A percentile compares a stretch with the other conserved stretches of the same genome.
Evolutionary conservation across 2,888 invertebrate species (phyloP).

Genomic region (Eupelmus urozonus): DNA sequence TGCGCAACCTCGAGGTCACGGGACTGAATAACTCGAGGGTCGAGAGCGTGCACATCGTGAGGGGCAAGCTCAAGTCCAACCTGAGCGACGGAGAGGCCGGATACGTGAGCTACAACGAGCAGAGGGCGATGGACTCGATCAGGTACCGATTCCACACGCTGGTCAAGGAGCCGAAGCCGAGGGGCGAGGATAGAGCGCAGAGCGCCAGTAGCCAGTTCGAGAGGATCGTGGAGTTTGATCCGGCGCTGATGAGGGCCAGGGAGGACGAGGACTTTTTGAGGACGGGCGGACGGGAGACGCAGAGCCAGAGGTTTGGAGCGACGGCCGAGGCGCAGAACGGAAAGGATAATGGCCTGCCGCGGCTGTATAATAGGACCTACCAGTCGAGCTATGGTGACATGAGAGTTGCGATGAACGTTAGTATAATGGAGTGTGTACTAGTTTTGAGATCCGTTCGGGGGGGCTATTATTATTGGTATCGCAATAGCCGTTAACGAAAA

Average conservation of each 20-base stretch:
- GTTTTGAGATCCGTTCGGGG: too few species aligned
- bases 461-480: too few species aligned
- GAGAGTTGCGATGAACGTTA: conserved; percentile 42
- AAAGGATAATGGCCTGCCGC: background rate
- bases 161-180: conserved; percentile 66
- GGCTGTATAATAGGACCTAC: background rate
- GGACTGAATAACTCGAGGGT: conserved; percentile 71
- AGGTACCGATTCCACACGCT: conserved; percentile 73
- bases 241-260: background rate
- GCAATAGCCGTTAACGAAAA: background rate
- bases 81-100: conserved; percentile 73
- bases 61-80: conserved; percentile 70
- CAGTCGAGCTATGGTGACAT: conserved; percentile 36
- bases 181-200: background rate
- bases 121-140: conserved; percentile 70
- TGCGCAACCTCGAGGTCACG: conserved; percentile 69
- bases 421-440: too few species aligned
- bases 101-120: conserved; percentile 73
- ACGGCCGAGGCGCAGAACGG: background rate
- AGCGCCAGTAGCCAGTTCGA: conserved; percentile 20
- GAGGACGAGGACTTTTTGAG: conserved; percentile 29
- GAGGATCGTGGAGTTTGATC: conserved; percentile 49
- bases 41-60: conserved; percentile 72
- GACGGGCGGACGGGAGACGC: background rate
- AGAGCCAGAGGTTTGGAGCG: background rate